Evolutionary conservation across 1,140 invertebrate species (phyloP), one percentile per base, ranked within the genome.

Genomic region (Lucilia cuprina): DNA sequence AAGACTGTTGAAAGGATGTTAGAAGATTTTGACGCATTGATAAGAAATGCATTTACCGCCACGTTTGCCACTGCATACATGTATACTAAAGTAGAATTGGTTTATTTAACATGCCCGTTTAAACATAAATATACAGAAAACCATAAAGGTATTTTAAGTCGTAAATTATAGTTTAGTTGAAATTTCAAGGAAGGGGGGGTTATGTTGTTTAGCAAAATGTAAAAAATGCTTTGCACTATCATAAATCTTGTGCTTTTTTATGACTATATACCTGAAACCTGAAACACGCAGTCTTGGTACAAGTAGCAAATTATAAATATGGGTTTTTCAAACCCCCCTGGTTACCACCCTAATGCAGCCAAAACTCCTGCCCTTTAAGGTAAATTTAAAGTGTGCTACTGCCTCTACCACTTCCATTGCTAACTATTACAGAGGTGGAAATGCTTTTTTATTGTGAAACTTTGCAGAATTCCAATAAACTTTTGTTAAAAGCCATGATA

Each of bases 21-120:
- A 13, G 19, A 50, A 80, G 77, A 80, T 80, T 80, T 80, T 80
- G 77, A 80, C 41, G 77, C 77, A 80, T 80, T 49, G 77, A 80
- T 80, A 80, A 80, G 13, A 19, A 70, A 21, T 70, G 17, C 60
- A 19, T 13, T 55, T 55, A n/a, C 50, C 7, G 17, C 17, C 13
- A 55, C 50, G 12, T 70, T 21, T 70, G 60, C 60, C 3, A 10
- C 21, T 21, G 2, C 25, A 30, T 30, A n/a, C n/a, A 30, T 30
- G 25, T 30, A 30, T 30, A 3, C 14, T 60, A 60, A 1, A 2
- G 55, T n/a, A n/a, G 55, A 17, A n/a, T 7, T 70, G 8, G 7
- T 7, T 12, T 9, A 70, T 70, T 25, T 70, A 19, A 1, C 19
- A 5, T 21, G 60, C 5, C 50, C n/a, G n/a, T n/a, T n/a, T n/a